Evolutionary conservation across 1,140 invertebrate genomes (phyloP), one percentile per base, ranked within the genome.

Genomic region (Formica exsecta): DNA sequence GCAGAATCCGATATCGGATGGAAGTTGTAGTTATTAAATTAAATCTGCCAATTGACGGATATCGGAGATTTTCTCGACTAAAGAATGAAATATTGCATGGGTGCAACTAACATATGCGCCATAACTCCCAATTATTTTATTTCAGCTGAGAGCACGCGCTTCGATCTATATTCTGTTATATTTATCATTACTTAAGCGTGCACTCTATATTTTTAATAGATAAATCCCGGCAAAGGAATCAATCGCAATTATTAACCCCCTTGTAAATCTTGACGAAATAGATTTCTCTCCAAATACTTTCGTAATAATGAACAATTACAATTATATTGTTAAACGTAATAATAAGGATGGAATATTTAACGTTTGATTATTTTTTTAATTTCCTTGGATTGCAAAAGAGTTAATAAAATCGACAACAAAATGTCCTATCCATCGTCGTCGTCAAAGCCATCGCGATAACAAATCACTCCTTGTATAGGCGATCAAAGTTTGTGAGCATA

Each of bases 391-490:
- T 38, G 9, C 16, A 38, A 71, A 80, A 62, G 66, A 57, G 48
- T 83, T 64, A 79, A 70, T 62, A 38, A 70, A 74, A n/a, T 38
- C 22, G 29, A 80, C 68, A 77, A 89, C 85, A 29, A 74, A 74
- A 80, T 80, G 73, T 85, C 54, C 51, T 32, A 13, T 41, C 59
- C 38, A 57, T 79, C 44, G 66, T 59, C 77, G n/a, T 75, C 36
- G 57, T 90, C 62, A 79, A 66, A 79, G 19, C 9, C 54, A 86
- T 41, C 65, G 36, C 44, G 44, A 76, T 62, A 85, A 87, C 84
- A 89, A 90, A 91, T 91, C 84, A 85, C 80, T 91, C 75, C 75
- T 88, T 91, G 89, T 89, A 85, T 80, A 77, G 90, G 32, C 84
- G 75, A 88, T 88, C 89, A 73, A 88, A 80, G 70, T 90, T 90